Evolutionary conservation across 2,888 invertebrate species (phyloP), one percentile per base, ranked within the genome.

Genomic region (Sesia bembeciformis): DNA sequence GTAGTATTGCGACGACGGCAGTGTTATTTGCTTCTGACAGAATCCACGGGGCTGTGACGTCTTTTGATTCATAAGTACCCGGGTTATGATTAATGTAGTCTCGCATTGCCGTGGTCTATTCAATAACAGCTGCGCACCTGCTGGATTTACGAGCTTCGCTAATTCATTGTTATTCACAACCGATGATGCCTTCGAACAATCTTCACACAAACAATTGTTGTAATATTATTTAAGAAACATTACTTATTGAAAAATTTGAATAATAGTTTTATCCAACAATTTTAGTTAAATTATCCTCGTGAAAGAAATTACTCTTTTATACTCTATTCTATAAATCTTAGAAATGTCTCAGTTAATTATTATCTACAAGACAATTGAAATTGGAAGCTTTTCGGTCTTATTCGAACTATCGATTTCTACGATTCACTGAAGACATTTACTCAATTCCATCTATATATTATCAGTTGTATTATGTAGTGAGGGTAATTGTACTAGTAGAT

Each of bases 401-500:
- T 23, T 23, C 23, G 23, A 23, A 23, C 23, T 23, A 23, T 23
- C 23, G 23, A 23, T 23, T 23, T 23, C 23, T 23, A 23, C 23
- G 23, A 23, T 23, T 23, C 23, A 23, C 23, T 23, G 23, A 23
- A 23, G 23, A 23, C 23, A 23, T 1, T 1, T 23, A 23, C 2
- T 23, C 23, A 23, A 23, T 23, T 23, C 23, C 23, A 23, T 23
- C 23, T 23, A 23, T 23, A 23, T 23, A 23, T 23, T 23, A 23
- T 23, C 23, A 23, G 23, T 23, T 23, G 57, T 58, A 60, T 63
- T 64, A 63, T 64, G 71, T 65, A 74, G 76, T 76, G 74, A 69
- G 71, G 76, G 76, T 82, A 82, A 84, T 84, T 78, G 78, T 78
- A 78, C 68, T 72, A 77, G 81, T 82, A 78, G 79, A 84, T 82